phyloP scores from a whole-genome alignment of 2,888 invertebrate genomes.

The Pteria penguin region DNA sequence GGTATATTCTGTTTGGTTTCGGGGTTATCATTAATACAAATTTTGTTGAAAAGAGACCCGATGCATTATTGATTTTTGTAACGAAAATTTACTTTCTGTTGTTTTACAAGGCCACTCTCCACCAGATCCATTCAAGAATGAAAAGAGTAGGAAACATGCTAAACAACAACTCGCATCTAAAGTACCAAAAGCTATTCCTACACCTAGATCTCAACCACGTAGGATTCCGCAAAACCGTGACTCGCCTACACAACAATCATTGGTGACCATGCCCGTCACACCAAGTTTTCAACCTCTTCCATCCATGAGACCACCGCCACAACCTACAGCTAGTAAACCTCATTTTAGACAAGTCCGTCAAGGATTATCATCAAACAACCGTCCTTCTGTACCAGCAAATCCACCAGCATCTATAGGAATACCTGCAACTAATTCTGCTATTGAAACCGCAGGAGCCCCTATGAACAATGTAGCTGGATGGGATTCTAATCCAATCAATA shows the following conservation, averaged over 20 bases:
- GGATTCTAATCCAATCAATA: neutral
- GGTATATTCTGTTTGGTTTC: too few species aligned
- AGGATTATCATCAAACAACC: neutral
- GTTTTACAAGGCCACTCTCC: neutral
- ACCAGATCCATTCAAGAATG: slow-evolving; percentile 3
- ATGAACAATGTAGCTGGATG: neutral
- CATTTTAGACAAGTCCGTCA: too few species aligned
- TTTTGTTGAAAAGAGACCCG: too few species aligned
- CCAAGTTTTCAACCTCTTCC: neutral
- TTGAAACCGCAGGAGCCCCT: too few species aligned
- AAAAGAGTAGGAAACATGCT: neutral
- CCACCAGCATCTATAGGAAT: too few species aligned
- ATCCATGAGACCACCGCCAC: neutral
- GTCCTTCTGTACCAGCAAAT: neutral
- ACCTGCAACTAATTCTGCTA: too few species aligned
- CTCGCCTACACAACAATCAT: neutral
- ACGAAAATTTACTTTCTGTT: neutral
- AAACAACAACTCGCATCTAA: neutral
- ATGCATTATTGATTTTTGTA: too few species aligned
- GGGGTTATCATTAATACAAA: too few species aligned
- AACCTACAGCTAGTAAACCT: neutral
- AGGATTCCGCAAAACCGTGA: neutral
- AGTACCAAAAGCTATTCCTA: neutral
- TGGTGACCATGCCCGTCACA: neutral
- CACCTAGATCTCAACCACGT: neutral